Base-by-base conservation (phyloP, 2,797 vertebrate species). In the Pangasius mekongensis region DNA sequence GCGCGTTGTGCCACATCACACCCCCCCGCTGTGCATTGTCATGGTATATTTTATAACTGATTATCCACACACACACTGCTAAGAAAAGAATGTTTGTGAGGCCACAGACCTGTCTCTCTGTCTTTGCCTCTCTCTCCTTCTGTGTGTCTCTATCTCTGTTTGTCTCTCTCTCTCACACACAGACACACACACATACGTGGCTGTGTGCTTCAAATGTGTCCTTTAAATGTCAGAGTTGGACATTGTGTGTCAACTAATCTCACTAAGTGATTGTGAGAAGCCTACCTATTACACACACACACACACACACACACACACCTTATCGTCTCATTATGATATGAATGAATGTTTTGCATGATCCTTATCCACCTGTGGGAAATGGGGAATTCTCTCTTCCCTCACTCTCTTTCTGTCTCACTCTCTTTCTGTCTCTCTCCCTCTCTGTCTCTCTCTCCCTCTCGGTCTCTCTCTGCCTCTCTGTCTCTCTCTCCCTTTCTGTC, bases 271-370 rank as follows among this genome's bases (percentile, higher is more conserved):
- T 60, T 81, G 77, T 36, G 77, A 58, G 77, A 58, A 58, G 54
- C 77, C 77, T 58, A 22, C n/a, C 27, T 81, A 3, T 58, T 36
- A 24, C 18, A 60, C 54, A 14, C 54, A 24, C 77, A 80, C 77
- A 56, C 76, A 56, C 49, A 56, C 74, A 56, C 77, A 80, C 77
- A 80, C 77, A 58, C 77, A 80, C 73, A 77, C 76, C 54, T 47
- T 33, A 78, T 54, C 24, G 0, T 85, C 0, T 47, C 83, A 89
- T 64, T 84, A 83, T 88, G 86, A 80, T 84, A 83, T 88, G 86
- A 80, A 27, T 56, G 60, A 67, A 77, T 56, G 76, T 88, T 95
- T 94, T 95, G 92, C 94, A 93, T 95, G 92, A 93, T 92, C 85
- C 84, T 85, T 93, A 94, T 94, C 93, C 14, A 39, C n/a, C 36